Base-by-base conservation (phyloP, 2,888 invertebrate genomes). In the Drosophila robusta region DNA sequence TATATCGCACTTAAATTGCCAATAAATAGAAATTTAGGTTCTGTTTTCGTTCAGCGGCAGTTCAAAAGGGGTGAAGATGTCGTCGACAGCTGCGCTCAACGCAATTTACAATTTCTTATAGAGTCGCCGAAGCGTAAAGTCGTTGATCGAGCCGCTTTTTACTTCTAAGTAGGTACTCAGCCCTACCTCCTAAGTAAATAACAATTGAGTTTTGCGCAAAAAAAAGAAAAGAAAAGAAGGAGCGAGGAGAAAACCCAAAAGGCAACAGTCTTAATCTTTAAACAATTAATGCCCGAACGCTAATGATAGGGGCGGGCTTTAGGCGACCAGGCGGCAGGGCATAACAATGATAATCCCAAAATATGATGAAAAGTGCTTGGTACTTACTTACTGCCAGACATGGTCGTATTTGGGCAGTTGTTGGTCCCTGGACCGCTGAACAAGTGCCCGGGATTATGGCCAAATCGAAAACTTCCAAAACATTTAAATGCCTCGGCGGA, bases 1-100 rank as follows among this genome's bases (percentile, higher is more conserved):
- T 82, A 87, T 76, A 82, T 87, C 82, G 87, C 70, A 85, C 82
- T 81, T 85, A 85, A 87, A 83, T 87, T 83, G 82, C 79, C 82
- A 87, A 83, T 83, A 82, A 87, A 83, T 87, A 76, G 82, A 85
- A 87, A 64, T 73, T 81, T 60, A 42, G 69, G 67, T 42, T 70
- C 73, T 34, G 12, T 12, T 46, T 14, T 26, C 38, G 47, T 62
- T 8, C 38, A 11, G 9, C 26, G 7, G 45, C 22, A 24, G 16
- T 9, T 41, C 22, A 44, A 67, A 82, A 78, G 85, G 85, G 87
- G 82, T 76, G 81, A 84, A 51, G 57, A 64, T 58, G 65, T 68
- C 84, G 81, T 51, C 78, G 84, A 85, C 82, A 87, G 87, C 87
- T 83, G 82, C 71, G 50, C 85, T 67, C 62, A 69, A 54, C 50